These are phyloP conservation scores for Coenobita brevimanus DNA, from an alignment of 1,140 invertebrate genomes.

Conservation along the genomic window DNA sequence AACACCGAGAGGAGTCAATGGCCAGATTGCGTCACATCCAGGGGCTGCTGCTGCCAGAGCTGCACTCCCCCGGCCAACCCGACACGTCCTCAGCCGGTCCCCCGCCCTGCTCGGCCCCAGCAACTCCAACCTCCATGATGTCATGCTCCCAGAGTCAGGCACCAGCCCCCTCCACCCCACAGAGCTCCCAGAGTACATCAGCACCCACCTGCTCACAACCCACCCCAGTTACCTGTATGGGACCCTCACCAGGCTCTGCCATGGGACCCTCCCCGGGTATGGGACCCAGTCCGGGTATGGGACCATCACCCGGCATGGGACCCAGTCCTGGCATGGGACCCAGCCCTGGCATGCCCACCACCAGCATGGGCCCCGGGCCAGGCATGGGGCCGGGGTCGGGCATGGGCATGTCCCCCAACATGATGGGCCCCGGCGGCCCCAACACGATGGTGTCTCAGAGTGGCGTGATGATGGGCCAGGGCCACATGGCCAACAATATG, in stretches of 20 bases:
- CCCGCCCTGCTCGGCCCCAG: constrained; percentile 34
- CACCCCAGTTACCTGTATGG: constrained; percentile 63
- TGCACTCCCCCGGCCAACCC: constrained; percentile 73
- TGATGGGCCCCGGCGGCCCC: constrained; percentile 75
- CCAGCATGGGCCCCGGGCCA: constrained; percentile 45
- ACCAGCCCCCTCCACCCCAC: constrained; percentile 14
- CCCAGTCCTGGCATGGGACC: constrained; percentile 68
- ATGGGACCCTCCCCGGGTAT: constrained; percentile 70
- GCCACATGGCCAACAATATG: constrained; percentile 72
- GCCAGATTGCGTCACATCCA: constrained; percentile 94
- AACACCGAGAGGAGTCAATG: constrained; percentile 92
- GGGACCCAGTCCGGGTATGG: constrained; percentile 72
- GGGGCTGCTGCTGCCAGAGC: constrained; percentile 91
- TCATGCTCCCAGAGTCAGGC: constrained; percentile 70
- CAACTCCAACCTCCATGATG: constrained; percentile 24
- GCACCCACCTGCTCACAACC: constrained; percentile 50
- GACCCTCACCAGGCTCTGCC: constrained; percentile 55
- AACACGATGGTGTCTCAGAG: constrained; percentile 66
- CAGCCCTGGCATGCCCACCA: constrained; percentile 55
- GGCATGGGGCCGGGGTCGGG: constrained; percentile 68
- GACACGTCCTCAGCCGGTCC: constrained; percentile 10
- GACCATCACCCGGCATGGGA: constrained; percentile 66
- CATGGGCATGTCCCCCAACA: constrained; percentile 70
- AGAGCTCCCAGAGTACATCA: constrained; percentile 47
- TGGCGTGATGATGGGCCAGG: constrained; percentile 70